Evolutionary conservation across 2,113 vertebrate species (phyloP).

Genomic region (Entosphenus tridentatus): DNA sequence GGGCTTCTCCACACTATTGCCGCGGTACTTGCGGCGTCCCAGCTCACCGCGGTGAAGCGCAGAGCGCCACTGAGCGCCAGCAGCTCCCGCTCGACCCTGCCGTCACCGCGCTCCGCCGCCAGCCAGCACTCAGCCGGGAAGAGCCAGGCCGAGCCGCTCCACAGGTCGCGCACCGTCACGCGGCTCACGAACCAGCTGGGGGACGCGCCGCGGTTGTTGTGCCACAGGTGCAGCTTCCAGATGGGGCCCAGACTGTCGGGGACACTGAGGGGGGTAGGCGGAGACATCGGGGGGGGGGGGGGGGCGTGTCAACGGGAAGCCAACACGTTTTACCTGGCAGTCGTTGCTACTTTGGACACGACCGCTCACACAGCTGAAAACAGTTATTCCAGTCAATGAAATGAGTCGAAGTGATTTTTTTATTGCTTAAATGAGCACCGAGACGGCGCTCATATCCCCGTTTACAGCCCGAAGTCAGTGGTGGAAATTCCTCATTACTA

Average conservation of each 20-base stretch:
- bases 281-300: background rate
- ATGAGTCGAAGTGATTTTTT: too few species aligned
- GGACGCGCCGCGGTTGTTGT: conserved; percentile 27
- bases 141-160: conserved; percentile 18
- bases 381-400: too few species aligned
- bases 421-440: too few species aligned
- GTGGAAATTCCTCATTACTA: too few species aligned
- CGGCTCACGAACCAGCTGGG: conserved; percentile 33
- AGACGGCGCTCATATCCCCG: too few species aligned
- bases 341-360: too few species aligned
- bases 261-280: conserved; percentile 17
- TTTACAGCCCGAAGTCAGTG: too few species aligned
- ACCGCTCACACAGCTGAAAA: too few species aligned
- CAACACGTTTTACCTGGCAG: background rate
- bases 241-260: conserved; percentile 27
- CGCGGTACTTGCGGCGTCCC: too few species aligned
- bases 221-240: conserved; percentile 36
- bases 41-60: background rate
- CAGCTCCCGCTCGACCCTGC: conserved; percentile 28
- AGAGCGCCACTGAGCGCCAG: conserved; percentile 12
- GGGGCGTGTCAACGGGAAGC: background rate
- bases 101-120: conserved; percentile 21
- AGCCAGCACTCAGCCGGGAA: conserved; percentile 40
- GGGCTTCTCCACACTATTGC: too few species aligned
- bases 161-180: conserved; percentile 22